These are phyloP conservation scores for Lampris megalopsis DNA, from an alignment of 2,113 vertebrate species.

Conservation along the genomic window DNA sequence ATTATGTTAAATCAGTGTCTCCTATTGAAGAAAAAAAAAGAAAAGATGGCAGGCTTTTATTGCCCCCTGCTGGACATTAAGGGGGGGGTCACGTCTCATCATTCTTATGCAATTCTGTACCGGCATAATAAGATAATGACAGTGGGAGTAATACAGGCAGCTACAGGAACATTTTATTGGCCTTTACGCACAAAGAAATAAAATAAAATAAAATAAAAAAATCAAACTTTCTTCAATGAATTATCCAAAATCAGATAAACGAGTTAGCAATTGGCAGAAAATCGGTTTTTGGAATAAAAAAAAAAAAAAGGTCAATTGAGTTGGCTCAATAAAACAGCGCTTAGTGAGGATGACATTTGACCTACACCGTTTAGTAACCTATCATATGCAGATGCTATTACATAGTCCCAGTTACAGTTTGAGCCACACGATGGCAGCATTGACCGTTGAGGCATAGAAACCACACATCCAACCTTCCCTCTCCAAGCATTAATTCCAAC, in stretches of 20 bases:
- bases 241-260: no score
- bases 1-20: constrained; percentile 68
- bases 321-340: not conserved
- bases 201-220: not conserved
- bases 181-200: not conserved
- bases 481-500: not conserved
- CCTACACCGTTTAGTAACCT: not conserved
- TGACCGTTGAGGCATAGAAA: constrained; percentile 4
- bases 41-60: constrained; percentile 58
- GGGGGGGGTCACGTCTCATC: constrained; percentile 5
- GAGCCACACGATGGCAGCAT: constrained; percentile 60
- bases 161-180: not conserved
- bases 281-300: no score
- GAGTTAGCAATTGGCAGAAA: no score
- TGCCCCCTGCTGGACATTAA: constrained; percentile 73
- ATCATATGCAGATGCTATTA: not conserved
- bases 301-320: no score
- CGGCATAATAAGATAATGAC: not conserved
- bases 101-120: not conserved
- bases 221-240: not conserved
- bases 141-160: not conserved
- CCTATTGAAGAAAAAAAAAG: constrained; percentile 41
- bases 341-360: not conserved
- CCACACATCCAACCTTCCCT: not conserved
- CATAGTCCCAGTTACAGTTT: not conserved